phyloP scores from a whole-genome alignment of 2,113 vertebrate species.

The Sus scrofa region DNA sequence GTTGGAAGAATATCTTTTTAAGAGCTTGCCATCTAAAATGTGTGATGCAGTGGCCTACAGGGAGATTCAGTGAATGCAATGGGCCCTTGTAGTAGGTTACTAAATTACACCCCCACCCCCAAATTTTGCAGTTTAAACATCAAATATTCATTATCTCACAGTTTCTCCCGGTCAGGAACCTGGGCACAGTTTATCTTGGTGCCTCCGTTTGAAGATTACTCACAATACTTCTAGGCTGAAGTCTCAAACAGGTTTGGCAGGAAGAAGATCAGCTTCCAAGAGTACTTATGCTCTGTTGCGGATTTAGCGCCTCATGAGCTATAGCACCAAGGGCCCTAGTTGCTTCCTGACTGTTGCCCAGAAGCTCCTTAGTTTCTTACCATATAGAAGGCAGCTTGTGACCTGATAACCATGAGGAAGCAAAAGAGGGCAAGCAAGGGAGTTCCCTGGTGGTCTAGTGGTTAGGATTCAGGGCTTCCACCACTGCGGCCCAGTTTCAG shows the following conservation, averaged over 20 bases:
- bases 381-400: background rate
- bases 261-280: background rate
- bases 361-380: background rate
- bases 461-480: no score
- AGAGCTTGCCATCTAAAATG: background rate
- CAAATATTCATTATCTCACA: background rate
- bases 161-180: background rate
- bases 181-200: background rate
- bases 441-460: no score
- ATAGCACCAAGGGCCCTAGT: background rate
- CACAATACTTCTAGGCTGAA: background rate
- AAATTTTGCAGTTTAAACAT: background rate
- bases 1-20: background rate
- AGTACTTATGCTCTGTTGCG: accelerated
- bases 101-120: background rate
- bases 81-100: no score
- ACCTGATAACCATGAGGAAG: background rate
- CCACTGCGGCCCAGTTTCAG: no score
- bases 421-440: background rate
- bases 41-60: background rate
- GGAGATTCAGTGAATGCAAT: background rate
- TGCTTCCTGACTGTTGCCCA: background rate
- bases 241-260: background rate
- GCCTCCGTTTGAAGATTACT: background rate
- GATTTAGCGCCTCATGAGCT: background rate